These are phyloP conservation scores for Meloidogyne chitwoodi DNA, from an alignment of 1,140 invertebrate species.

Conservation along the genomic window DNA sequence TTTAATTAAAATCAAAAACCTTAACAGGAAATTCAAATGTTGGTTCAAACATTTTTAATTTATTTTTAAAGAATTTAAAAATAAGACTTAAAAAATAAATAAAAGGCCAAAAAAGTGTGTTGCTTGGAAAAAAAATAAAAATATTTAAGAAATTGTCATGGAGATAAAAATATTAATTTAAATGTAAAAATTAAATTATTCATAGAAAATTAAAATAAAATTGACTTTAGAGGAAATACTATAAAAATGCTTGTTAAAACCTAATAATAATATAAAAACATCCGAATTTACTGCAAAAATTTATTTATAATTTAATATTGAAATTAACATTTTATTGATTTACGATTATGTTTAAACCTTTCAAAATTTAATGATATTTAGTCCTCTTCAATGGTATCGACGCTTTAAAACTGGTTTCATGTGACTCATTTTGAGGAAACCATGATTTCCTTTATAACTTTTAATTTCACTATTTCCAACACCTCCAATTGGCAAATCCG, in stretches of 20 bases:
- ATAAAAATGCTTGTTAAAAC: too few species aligned
- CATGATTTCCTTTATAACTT: slow-evolving; percentile 81
- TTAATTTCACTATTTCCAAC: slow-evolving; percentile 75
- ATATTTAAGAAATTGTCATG: background rate
- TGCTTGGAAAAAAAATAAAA: background rate
- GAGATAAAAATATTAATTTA: background rate
- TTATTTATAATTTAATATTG: too few species aligned
- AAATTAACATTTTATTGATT: too few species aligned
- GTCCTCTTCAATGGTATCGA: too few species aligned
- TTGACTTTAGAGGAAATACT: too few species aligned
- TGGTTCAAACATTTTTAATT: slow-evolving; percentile 19
- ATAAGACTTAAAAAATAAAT: background rate
- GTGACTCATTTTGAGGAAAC: slow-evolving; percentile 87
- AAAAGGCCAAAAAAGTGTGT: background rate
- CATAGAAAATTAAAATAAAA: too few species aligned
- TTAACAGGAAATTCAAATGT: slow-evolving; percentile 12
- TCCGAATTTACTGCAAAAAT: too few species aligned
- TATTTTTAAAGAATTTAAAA: background rate
- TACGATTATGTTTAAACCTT: too few species aligned
- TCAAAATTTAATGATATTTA: too few species aligned
- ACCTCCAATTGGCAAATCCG: background rate
- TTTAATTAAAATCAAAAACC: background rate
- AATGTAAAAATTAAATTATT: too few species aligned
- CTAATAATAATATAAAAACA: too few species aligned
- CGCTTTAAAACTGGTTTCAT: slow-evolving; percentile 73